Evolutionary conservation across 2,888 invertebrate genomes (phyloP).

Genomic region (Sarcophaga subvicina): DNA sequence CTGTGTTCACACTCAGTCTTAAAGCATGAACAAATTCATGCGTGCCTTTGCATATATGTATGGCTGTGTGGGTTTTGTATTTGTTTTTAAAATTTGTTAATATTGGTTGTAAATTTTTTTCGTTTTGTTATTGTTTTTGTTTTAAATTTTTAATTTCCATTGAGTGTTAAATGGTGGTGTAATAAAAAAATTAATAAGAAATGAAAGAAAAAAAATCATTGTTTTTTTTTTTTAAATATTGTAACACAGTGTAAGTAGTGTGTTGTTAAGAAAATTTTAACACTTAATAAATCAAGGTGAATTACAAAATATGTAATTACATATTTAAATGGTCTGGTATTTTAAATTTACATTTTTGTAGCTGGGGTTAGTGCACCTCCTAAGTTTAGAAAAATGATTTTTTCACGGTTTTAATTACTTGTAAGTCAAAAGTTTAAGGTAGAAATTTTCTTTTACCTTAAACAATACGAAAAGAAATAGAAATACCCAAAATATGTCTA

Average conservation of each 20-base stretch:
- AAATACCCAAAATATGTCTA: too few species aligned
- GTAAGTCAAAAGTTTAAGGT: too few species aligned
- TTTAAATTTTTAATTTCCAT: constrained; percentile 2
- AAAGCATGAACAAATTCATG: not conserved
- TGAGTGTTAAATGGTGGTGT: not conserved
- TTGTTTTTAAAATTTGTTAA: too few species aligned
- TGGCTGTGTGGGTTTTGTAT: not conserved
- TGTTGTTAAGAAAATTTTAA: constrained; percentile 35
- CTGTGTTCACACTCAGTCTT: not conserved
- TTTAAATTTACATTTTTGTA: not conserved
- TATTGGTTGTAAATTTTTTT: too few species aligned
- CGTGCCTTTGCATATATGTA: not conserved
- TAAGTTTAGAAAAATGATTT: too few species aligned
- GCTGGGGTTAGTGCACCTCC: too few species aligned
- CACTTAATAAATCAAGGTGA: constrained; percentile 60
- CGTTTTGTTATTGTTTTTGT: constrained; percentile 4
- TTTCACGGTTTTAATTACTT: too few species aligned
- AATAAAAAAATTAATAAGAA: constrained; percentile 16
- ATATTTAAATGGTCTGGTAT: constrained; percentile 1
- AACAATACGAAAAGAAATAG: too few species aligned
- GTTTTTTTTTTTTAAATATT: not conserved
- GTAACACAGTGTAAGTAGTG: constrained; percentile 30
- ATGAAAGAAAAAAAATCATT: not conserved
- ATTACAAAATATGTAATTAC: constrained; percentile 25
- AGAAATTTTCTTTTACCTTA: too few species aligned